Conservation (phyloP, 2,113 vertebrate species). For the Sinocyclocheilus rhinocerous region DNA sequence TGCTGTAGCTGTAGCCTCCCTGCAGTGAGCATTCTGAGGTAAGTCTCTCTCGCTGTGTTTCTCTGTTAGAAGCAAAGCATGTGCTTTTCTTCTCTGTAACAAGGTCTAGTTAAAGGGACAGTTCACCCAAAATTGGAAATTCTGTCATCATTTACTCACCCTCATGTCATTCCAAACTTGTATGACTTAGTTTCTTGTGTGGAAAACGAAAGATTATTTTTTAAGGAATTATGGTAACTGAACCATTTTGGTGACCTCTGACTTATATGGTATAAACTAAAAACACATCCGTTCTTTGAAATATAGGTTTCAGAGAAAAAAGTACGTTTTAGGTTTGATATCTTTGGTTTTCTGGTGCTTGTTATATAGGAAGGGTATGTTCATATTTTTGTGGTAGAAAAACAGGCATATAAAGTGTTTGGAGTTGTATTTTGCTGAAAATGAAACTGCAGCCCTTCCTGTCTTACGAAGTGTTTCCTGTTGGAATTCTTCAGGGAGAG, state of each 20-base stretch:
- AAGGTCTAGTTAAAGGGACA: background rate
- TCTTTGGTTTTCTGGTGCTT: background rate
- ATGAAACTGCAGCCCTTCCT: conserved; percentile 39
- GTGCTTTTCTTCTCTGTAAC: background rate
- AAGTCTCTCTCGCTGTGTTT: conserved; percentile 30
- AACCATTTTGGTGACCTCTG: background rate
- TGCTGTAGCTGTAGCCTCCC: conserved; percentile 53
- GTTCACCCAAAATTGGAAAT: background rate
- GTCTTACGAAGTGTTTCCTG: conserved; percentile 44
- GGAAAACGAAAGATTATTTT: background rate
- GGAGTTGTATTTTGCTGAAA: background rate
- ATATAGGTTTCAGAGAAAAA: background rate
- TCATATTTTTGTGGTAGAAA: background rate
- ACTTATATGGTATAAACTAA: background rate
- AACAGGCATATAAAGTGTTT: background rate
- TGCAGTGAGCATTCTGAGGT: conserved; percentile 63
- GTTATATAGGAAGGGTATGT: background rate
- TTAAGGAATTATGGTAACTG: background rate
- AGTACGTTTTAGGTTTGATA: background rate
- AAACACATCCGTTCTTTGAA: background rate
- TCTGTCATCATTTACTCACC: background rate
- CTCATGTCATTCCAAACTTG: background rate
- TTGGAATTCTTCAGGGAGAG: background rate
- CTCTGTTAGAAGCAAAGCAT: background rate
- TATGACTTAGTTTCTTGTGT: background rate